Base-by-base conservation (phyloP, 2,113 vertebrate genomes). In the Centropus bengalensis region DNA sequence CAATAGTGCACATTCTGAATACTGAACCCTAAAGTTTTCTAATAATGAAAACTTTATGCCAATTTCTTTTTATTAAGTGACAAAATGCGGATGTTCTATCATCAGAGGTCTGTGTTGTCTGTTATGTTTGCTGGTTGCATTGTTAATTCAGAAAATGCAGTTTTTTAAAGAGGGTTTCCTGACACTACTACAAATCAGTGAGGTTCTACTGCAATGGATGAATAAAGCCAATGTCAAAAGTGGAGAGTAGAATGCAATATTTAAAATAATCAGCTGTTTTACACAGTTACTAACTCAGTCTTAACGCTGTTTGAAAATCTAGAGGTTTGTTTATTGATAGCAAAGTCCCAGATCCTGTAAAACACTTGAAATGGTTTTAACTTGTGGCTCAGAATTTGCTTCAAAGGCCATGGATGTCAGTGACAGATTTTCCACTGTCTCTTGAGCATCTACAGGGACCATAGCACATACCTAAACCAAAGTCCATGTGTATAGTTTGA, bases 161-260 rank as follows among this genome's bases (percentile, higher is more conserved):
- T 88, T 92, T 90, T 94, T 74, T 44, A 52, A 88, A 80, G 80
- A 92, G 88, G 26, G 36, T 86, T 94, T 95, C 70, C 83, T 93
- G 81, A 82, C 45, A n/a, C 30, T 89, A 14, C 45, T 89, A 30
- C 82, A 86, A 96, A 94, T 96, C 82, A 94, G 96, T 96, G 95
- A 97, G 88, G 94, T 96, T 96, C 96, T 96, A 96, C 95, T 97
- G 93, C 95, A 95, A 76, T 75, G 56, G 73, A 40, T 89, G 32
- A 83, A 86, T 95, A 95, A 96, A 95, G 56, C 23, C 60, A 66
- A 63, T 89, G 47, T 86, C 67, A 93, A 95, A 96, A 95, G 82
- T 93, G 85, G 89, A 93, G 94, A 96, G 89, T 71, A 94, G 82
- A 95, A 91, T 73, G 49, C 55, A 64, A 44, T n/a, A 68, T 89